Base-by-base conservation (phyloP, 2,797 vertebrate genomes). In the Cirrhinus mrigala region DNA sequence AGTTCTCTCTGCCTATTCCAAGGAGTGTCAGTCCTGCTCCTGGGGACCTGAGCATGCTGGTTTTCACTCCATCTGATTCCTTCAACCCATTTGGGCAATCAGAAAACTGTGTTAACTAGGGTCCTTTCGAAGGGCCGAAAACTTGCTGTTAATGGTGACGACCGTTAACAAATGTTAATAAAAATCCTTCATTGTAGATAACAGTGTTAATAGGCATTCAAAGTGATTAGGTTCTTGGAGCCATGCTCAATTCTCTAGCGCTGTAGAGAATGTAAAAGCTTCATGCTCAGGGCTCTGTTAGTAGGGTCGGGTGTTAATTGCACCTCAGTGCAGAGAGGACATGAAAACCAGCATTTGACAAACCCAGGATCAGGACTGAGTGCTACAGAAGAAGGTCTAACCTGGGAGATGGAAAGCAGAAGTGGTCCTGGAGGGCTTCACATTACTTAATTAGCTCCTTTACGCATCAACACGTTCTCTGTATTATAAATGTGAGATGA, bases 1-100 rank as follows among this genome's bases (percentile, higher is more conserved):
- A 96, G 94, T 93, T 96, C 95, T 93, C 95, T 95, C 94, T 96
- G 95, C 88, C 94, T 95, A 93, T 92, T 95, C 95, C 95, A 96
- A 88, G 94, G 91, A 15, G 94, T 93, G 89, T 94, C 94, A 93
- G 92, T 94, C 93, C 94, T 94, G 93, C 92, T 84, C 92, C 90
- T 90, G 92, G 93, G 91, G 87, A 93, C 94, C 94, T 94, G 94
- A 92, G 92, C 92, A 93, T 96, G 95, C 94, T 96, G 95, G 94
- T 92, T 96, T 95, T 96, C 95, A 93, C 93, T 96, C 94, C 95
- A 96, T 91, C 95, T 95, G 92, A 95, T 92, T 92, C 95, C 95
- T 96, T 96, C 48, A 89, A 86, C 73, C 87, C 91, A 92, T 92
- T 94, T 85, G 48, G 94, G 94, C 84, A 88, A 90, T 90, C 88